Evolutionary conservation across 37 sponge, comb jelly and placozoan genomes (phyloP), one percentile per base, ranked within the genome.

Genomic region (Dysidea cf. avara): DNA sequence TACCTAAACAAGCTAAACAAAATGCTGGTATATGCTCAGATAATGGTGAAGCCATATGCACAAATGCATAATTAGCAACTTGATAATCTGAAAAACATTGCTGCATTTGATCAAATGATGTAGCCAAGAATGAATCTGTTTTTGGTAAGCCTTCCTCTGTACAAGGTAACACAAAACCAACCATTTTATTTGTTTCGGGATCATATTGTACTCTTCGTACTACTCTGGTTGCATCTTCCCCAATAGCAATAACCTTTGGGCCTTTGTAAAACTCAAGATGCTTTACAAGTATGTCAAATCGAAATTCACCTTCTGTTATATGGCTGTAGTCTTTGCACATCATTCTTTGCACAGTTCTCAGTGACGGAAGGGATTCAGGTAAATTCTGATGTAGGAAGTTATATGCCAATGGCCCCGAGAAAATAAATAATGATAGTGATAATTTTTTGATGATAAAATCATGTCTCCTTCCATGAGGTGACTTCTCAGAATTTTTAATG

Each of bases 201-300:
- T 75, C 64, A 35, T 75, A 75, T 1, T 75, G 53, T 6, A 75
- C 64, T 61, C 76, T 39, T 3, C 39, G 13, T 4, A 62, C 48
- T 7, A 75, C 43, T 14, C 76, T 25, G 17, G 76, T 75, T 36
- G 76, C 76, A 75, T 75, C 76, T 29, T 75, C 64, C 25, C 76
- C 76, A 3, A 75, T 20, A 30, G 64, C 9, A 20, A 75, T 36
- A 18, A 61, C 13, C 13, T n/a, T 36, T 6, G 76, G 32, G 17
- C 29, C 52, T 4, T 61, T 25, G 30, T 75, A 57, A 1, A 18
- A 3, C n/a, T 38, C 43, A 3, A 75, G 35, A 22, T 75, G 76
- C 13, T 2, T 35, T 36, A 61, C 31, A 4, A 75, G 76, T 61
- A 40, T 64, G 29, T 75, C 64, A 40, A 61, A 75, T 29, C 52